Evolutionary conservation across 2,113 vertebrate genomes (phyloP).

Genomic region (Lycaon pictus): DNA sequence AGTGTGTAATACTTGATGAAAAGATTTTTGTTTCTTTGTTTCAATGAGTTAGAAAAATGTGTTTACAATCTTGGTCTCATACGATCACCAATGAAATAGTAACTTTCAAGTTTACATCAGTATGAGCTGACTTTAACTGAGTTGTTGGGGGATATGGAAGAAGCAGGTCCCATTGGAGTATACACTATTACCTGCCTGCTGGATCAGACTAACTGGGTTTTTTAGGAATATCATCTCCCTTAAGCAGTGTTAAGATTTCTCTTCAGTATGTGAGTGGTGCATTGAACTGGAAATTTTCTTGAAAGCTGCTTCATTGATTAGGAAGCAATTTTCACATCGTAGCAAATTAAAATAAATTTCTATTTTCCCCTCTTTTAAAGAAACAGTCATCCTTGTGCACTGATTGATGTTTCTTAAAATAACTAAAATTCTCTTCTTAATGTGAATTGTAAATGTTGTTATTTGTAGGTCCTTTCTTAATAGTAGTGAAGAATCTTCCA

Average conservation of each 20-base stretch:
- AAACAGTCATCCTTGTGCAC: constrained; percentile 66
- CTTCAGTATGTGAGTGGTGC: constrained; percentile 51
- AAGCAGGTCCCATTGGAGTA: constrained; percentile 48
- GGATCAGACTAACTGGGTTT: constrained; percentile 13
- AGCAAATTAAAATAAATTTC: constrained; percentile 48
- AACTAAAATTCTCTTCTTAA: constrained; percentile 63
- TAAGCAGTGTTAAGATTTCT: constrained; percentile 69
- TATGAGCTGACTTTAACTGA: constrained; percentile 68
- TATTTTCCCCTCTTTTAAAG: constrained; percentile 67
- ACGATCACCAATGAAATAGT: constrained; percentile 66
- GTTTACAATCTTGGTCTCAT: constrained; percentile 77
- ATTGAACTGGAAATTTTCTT: constrained; percentile 61
- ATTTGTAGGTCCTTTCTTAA: constrained; percentile 62
- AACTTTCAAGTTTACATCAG: constrained; percentile 76
- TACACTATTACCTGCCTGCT: constrained; percentile 35
- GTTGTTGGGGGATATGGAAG: constrained; percentile 72
- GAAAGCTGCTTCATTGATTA: constrained; percentile 67
- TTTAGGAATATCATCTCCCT: constrained; percentile 25
- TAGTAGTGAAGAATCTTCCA: constrained; percentile 63
- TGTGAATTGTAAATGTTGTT: constrained; percentile 70
- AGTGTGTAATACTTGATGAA: constrained; percentile 70
- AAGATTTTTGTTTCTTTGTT: constrained; percentile 59
- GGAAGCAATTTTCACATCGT: constrained; percentile 69
- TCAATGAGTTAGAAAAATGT: constrained; percentile 76
- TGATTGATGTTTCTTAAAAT: constrained; percentile 74